Evolutionary conservation across 2,797 vertebrate species (phyloP).

Genomic region (Paedocypris micromegethes): DNA sequence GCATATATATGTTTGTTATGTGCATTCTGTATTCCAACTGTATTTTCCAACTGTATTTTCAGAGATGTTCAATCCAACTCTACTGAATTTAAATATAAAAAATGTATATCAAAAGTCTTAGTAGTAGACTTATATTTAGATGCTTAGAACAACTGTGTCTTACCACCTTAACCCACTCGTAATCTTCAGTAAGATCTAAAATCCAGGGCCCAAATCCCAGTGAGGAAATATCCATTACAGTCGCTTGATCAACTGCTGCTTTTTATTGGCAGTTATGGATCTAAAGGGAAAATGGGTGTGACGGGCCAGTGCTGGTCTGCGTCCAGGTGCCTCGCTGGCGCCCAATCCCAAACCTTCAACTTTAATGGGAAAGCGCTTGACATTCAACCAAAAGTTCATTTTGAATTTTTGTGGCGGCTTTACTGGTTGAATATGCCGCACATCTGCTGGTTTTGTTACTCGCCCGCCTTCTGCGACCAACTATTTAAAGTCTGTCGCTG

Average conservation of each 20-base stretch:
- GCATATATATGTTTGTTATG: too few species aligned
- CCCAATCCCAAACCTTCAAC: constrained; percentile 41
- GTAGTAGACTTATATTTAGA: background rate
- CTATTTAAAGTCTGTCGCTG: constrained; percentile 52
- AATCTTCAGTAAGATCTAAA: background rate
- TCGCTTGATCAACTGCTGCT: constrained; percentile 46
- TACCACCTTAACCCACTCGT: background rate
- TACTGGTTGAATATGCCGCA: constrained; percentile 21
- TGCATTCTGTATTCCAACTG: too few species aligned
- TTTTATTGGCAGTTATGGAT: constrained; percentile 45
- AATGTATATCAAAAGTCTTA: too few species aligned
- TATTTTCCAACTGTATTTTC: too few species aligned
- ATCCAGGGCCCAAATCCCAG: background rate
- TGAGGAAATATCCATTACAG: constrained; percentile 41
- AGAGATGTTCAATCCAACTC: too few species aligned
- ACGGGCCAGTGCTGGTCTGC: constrained; percentile 15
- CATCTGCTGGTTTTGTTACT: constrained; percentile 39
- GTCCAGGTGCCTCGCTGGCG: constrained; percentile 36
- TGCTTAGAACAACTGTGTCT: background rate
- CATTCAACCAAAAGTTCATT: constrained; percentile 34
- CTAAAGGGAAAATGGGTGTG: constrained; percentile 51
- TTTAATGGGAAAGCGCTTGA: constrained; percentile 32
- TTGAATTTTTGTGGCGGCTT: background rate
- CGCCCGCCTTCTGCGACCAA: constrained; percentile 40
- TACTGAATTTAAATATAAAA: too few species aligned